These are phyloP conservation scores for Diaprepes abbreviatus DNA, from an alignment of 2,888 invertebrate species.

Conservation along the genomic window DNA sequence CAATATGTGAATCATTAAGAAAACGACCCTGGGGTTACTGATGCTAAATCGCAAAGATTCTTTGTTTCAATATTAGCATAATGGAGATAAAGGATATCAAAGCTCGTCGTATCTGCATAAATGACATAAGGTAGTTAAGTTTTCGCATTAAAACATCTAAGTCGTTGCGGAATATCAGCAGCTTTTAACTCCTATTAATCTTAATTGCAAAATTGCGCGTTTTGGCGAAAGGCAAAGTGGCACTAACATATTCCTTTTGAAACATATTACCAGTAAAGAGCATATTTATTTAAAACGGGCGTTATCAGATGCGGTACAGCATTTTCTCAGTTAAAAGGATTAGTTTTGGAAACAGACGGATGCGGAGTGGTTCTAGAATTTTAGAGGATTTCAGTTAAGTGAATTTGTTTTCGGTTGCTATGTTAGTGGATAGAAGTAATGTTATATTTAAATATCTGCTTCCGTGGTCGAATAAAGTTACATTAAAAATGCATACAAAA, in stretches of 20 bases:
- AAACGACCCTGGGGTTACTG: conserved; percentile 4
- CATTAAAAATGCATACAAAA: no score
- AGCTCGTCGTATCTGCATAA: conserved; percentile 15
- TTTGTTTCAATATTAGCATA: conserved; percentile 16
- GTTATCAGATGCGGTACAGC: conserved; percentile 18
- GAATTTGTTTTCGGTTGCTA: neutral
- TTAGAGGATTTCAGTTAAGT: conserved; percentile 4
- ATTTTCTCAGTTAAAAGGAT: conserved; percentile 21
- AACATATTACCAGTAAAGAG: conserved; percentile 24
- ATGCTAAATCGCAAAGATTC: neutral
- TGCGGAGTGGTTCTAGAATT: conserved; percentile 4
- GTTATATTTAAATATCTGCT: no score
- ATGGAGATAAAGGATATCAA: neutral
- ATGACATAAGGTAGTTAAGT: conserved; percentile 34
- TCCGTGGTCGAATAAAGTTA: no score
- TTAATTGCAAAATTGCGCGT: conserved; percentile 39
- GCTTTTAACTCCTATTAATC: conserved; percentile 43
- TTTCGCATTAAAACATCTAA: conserved; percentile 40
- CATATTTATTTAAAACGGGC: conserved; percentile 37
- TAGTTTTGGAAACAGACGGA: conserved; percentile 17
- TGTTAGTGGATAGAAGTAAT: neutral
- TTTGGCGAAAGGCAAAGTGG: conserved; percentile 35
- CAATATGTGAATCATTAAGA: neutral
- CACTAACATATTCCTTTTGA: conserved; percentile 44
- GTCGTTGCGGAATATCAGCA: conserved; percentile 28